These are phyloP conservation scores for Cephalotes varians DNA, from an alignment of 2,888 invertebrate species.

Conservation along the genomic window DNA sequence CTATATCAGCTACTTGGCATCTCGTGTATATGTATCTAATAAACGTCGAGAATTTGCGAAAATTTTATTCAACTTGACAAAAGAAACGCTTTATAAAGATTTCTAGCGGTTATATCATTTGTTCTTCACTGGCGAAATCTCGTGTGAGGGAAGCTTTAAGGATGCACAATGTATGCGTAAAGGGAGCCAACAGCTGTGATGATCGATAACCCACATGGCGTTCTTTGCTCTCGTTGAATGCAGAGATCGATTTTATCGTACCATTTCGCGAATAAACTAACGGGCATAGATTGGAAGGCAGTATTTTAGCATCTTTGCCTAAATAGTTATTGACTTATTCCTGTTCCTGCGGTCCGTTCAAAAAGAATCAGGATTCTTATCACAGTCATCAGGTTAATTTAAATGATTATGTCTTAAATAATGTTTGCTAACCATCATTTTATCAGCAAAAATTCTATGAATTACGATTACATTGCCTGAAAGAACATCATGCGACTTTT, in stretches of 20 bases:
- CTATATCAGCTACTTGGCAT: too few relatives aligned
- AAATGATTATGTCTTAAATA: conserved; percentile 16
- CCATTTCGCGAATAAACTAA: conserved; percentile 70
- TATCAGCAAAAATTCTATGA: neutral
- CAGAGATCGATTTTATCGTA: conserved; percentile 81
- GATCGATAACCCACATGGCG: conserved; percentile 82
- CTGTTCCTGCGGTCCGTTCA: conserved; percentile 10
- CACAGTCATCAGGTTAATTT: neutral
- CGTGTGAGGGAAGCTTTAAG: conserved; percentile 71
- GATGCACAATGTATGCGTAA: conserved; percentile 42
- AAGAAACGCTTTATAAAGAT: neutral
- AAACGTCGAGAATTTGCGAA: neutral
- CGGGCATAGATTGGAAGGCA: conserved; percentile 66
- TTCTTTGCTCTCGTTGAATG: conserved; percentile 78
- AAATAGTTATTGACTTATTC: conserved; percentile 64
- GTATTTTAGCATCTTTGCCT: conserved; percentile 51
- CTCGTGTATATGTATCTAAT: too few relatives aligned
- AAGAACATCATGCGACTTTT: neutral
- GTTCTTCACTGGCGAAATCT: neutral
- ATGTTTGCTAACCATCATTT: conserved; percentile 6
- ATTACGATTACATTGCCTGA: neutral
- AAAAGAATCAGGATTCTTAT: conserved; percentile 20
- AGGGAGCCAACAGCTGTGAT: conserved; percentile 81
- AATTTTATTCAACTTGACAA: neutral
- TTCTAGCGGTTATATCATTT: neutral